Percentiles rank a stretch among this genome's conserved stretches.
phyloP scores from a whole-genome alignment of 2,888 invertebrate genomes.

The Drosophila anomelani region DNA sequence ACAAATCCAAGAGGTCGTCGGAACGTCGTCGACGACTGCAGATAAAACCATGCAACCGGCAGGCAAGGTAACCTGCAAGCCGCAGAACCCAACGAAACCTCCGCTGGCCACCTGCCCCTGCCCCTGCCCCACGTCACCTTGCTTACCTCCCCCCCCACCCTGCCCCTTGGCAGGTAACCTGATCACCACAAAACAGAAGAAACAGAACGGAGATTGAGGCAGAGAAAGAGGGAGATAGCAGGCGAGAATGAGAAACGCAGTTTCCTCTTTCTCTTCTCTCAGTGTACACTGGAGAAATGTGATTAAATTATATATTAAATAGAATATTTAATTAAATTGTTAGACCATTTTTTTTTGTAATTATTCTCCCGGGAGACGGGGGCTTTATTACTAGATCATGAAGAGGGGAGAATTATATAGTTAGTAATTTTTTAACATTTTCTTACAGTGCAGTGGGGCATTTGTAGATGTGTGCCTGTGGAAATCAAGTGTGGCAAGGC shows the following conservation, averaged over 20 bases:
- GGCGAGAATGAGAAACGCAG: slow-evolving; percentile 46
- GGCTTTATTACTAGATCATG: too few relatives aligned
- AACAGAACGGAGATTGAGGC: slow-evolving; percentile 19
- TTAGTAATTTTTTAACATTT: background rate
- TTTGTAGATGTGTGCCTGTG: slow-evolving; percentile 55
- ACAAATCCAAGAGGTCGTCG: slow-evolving; percentile 19
- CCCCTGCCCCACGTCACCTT: slow-evolving; percentile 31
- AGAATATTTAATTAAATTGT: background rate
- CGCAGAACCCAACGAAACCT: slow-evolving; percentile 47
- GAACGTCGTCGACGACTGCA: slow-evolving; percentile 40
- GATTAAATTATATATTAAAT: background rate
- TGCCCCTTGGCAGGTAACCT: slow-evolving; percentile 61
- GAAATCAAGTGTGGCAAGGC: slow-evolving; percentile 78
- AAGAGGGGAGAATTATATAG: background rate
- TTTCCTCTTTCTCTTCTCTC: slow-evolving; percentile 21
- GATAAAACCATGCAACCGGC: slow-evolving; percentile 75
- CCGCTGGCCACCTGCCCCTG: slow-evolving; percentile 67
- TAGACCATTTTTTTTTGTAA: background rate
- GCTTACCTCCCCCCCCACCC: slow-evolving; percentile 12
- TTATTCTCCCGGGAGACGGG: background rate
- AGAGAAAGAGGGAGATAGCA: background rate
- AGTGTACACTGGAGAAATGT: background rate
- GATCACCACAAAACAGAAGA: slow-evolving; percentile 59
- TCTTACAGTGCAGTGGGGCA: background rate
- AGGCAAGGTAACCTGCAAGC: slow-evolving; percentile 53